Evolutionary conservation across 2,113 vertebrate genomes (phyloP).

Genomic region (Acrocephalus kingi): DNA sequence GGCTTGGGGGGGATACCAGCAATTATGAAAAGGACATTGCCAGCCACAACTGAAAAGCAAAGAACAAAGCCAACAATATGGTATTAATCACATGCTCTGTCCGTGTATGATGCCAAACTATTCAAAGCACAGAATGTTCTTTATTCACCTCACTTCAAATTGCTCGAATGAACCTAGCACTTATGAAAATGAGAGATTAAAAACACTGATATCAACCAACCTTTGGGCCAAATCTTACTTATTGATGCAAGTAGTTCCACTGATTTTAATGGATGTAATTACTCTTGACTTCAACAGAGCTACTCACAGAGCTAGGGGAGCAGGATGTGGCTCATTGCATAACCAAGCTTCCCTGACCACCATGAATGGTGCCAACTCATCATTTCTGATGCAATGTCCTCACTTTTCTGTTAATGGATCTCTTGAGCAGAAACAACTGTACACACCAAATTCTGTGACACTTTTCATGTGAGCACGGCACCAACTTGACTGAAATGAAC

Average conservation of each 20-base stretch:
- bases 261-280: slow-evolving; percentile 44
- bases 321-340: slow-evolving; percentile 47
- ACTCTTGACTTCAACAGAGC: background rate
- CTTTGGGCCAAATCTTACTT: slow-evolving; percentile 55
- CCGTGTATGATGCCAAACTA: slow-evolving; percentile 13
- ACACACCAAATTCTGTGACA: background rate
- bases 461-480: background rate
- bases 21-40: slow-evolving; percentile 52
- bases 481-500: background rate
- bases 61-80: slow-evolving; percentile 66
- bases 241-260: slow-evolving; percentile 58
- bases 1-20: slow-evolving; percentile 21
- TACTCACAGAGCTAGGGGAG: background rate
- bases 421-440: background rate
- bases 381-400: background rate
- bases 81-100: slow-evolving; percentile 68
- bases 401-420: background rate
- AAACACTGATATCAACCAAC: slow-evolving; percentile 53
- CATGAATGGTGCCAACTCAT: slow-evolving; percentile 1
- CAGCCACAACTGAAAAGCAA: slow-evolving; percentile 52
- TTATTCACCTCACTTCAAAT: slow-evolving; percentile 48
- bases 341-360: slow-evolving; percentile 42
- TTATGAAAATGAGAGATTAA: slow-evolving; percentile 58
- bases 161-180: slow-evolving; percentile 23
- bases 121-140: slow-evolving; percentile 61